Conservation (phyloP, 1,140 invertebrate species). For the Saccostrea glomerata region DNA sequence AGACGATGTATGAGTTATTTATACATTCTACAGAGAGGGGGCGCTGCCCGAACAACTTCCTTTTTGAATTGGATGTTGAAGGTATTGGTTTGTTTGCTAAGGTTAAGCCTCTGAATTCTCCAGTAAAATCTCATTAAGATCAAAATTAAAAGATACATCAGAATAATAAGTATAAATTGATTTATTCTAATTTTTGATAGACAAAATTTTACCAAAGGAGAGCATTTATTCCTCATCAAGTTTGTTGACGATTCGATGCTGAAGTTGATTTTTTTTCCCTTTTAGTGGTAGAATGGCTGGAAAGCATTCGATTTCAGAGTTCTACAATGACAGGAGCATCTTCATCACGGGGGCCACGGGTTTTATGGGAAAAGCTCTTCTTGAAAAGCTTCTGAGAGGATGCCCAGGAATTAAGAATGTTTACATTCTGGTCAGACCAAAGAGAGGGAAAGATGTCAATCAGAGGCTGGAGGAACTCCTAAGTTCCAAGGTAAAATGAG, state of each 20-base stretch:
- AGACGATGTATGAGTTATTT: too few species aligned
- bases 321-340: constrained; percentile 84
- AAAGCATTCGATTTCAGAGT: constrained; percentile 76
- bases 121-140: not conserved
- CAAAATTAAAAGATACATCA: not conserved
- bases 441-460: constrained; percentile 85
- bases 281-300: not conserved
- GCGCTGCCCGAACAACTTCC: not conserved
- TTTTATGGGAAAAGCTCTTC: constrained; percentile 88
- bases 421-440: constrained; percentile 87
- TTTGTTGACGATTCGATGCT: too few species aligned
- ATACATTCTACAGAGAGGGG: too few species aligned
- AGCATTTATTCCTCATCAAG: too few species aligned
- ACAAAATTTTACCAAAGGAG: too few species aligned
- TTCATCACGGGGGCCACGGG: constrained; percentile 86
- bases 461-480: constrained; percentile 79
- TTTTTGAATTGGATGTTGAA: not conserved
- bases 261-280: too few species aligned
- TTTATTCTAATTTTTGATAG: too few species aligned
- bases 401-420: constrained; percentile 86
- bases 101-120: not conserved
- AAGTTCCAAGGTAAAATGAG: constrained; percentile 69
- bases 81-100: not conserved
- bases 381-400: constrained; percentile 89
- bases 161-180: too few species aligned